phyloP scores from a whole-genome alignment of 2,888 invertebrate genomes.

The Eutolmus rufibarbis region DNA sequence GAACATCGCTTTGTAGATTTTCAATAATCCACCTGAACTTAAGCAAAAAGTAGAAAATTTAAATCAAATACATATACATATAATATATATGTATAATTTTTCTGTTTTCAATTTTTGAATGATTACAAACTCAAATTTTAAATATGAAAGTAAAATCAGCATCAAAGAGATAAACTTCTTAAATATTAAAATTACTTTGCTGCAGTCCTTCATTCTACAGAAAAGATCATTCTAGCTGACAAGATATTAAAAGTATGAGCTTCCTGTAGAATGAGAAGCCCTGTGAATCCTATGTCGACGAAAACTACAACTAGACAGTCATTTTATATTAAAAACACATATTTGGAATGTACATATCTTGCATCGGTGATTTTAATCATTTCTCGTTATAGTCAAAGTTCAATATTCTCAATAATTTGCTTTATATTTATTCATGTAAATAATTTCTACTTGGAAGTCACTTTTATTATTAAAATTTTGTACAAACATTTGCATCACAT shows the following conservation, averaged over 20 bases:
- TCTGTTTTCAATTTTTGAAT: background rate
- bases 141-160: background rate
- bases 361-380: background rate
- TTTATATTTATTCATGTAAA: conserved; percentile 18
- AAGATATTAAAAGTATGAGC: background rate
- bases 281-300: background rate
- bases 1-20: no score
- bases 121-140: background rate
- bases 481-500: conserved; percentile 36
- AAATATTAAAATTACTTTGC: background rate
- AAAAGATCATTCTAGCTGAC: background rate
- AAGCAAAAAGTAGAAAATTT: no score
- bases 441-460: conserved; percentile 35
- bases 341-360: background rate
- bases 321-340: conserved; percentile 24
- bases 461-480: conserved; percentile 36
- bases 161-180: background rate
- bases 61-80: no score
- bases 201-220: background rate
- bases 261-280: background rate
- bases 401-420: background rate
- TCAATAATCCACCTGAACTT: no score
- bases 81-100: no score
- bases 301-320: conserved; percentile 7
- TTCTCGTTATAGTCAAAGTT: background rate